Conservation (phyloP, 2,888 invertebrate species). For the Celastrina argiolus region DNA sequence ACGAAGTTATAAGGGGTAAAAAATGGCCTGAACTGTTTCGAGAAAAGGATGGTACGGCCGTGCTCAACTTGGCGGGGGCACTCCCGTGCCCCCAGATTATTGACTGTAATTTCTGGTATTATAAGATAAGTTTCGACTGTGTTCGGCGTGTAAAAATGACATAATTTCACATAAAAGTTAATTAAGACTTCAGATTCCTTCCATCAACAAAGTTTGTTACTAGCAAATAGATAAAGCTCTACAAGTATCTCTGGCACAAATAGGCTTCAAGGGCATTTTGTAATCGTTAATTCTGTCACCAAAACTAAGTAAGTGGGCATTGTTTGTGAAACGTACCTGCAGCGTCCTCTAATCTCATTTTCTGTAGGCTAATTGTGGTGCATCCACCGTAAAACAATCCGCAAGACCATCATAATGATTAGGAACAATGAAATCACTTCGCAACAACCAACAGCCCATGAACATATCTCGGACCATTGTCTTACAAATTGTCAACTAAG, state of each 20-base stretch:
- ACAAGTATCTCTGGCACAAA: neutral
- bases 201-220: too few relatives aligned
- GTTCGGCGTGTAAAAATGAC: too few relatives aligned
- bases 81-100: too few relatives aligned
- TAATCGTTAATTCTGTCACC: conserved; percentile 10
- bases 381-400: conserved; percentile 59
- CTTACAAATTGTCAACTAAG: conserved; percentile 61
- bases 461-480: conserved; percentile 68
- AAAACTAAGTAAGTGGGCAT: neutral
- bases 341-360: conserved; percentile 38
- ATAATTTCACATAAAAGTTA: too few relatives aligned
- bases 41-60: too few relatives aligned
- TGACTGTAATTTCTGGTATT: too few relatives aligned
- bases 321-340: conserved; percentile 18
- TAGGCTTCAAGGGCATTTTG: neutral
- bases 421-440: conserved; percentile 63
- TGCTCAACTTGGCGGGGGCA: too few relatives aligned
- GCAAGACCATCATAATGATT: conserved; percentile 59
- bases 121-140: too few relatives aligned
- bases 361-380: conserved; percentile 40
- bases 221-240: too few relatives aligned
- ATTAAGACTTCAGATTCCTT: too few relatives aligned
- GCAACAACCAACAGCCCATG: conserved; percentile 68
- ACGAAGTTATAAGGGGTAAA: too few relatives aligned
- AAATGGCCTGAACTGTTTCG: too few relatives aligned